Percentiles rank a stretch among this genome's conserved stretches.
phyloP scores from a whole-genome alignment of 2,113 vertebrate genomes.

The Tupaia chinensis region DNA sequence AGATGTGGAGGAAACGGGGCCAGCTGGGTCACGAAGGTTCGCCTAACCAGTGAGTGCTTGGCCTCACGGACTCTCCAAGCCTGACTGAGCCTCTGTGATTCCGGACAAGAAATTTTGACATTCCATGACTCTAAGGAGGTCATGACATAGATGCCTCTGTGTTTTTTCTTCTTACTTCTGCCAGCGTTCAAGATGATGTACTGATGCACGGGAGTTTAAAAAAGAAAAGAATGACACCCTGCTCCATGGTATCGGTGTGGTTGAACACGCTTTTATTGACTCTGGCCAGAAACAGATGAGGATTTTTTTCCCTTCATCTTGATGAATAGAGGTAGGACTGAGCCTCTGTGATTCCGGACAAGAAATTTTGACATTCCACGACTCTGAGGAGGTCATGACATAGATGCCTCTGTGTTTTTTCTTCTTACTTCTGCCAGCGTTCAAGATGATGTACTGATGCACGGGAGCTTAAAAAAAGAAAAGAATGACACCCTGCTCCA shows the following conservation, averaged over 20 bases:
- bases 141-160: not conserved
- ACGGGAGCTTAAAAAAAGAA: not conserved
- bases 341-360: not conserved
- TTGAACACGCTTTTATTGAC: slow-evolving; percentile 52
- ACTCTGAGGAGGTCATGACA: not conserved
- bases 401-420: not conserved
- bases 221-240: not conserved
- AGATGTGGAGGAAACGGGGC: not conserved
- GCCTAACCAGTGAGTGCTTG: not conserved
- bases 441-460: not conserved
- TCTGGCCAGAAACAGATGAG: slow-evolving; percentile 10
- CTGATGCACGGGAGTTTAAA: not conserved
- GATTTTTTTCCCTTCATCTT: slow-evolving; percentile 22
- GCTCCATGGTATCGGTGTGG: slow-evolving; percentile 22
- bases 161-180: not conserved
- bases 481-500: not conserved
- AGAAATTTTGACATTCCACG: not conserved
- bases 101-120: not conserved
- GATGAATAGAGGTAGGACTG: slow-evolving; percentile 31
- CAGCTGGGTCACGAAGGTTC: rapidly evolving
- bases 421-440: not conserved
- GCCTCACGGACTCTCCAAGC: not conserved
- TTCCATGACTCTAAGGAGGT: not conserved
- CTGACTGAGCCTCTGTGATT: rapidly evolving
- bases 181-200: not conserved